Base-by-base conservation (phyloP, 2,113 vertebrate species). In the Pungitius pungitius region DNA sequence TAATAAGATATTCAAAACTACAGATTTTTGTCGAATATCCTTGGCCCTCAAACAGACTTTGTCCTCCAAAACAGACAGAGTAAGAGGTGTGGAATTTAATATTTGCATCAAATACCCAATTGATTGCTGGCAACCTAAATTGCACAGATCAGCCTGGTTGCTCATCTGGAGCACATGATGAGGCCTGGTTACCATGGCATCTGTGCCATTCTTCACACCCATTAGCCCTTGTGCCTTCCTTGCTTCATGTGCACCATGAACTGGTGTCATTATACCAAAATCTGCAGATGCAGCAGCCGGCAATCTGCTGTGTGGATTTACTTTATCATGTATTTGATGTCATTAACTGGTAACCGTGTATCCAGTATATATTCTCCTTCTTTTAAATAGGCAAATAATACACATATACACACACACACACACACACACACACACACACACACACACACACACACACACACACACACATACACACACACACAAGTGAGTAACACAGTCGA, bases 141-240 rank as follows among this genome's bases (percentile, higher is more conserved):
- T 67, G 71, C 70, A 65, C 45, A 70, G 60, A 84, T 84, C 77
- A 78, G 65, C 47, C 78, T 82, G 42, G 30, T 40, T 47, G 73
- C 70, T 77, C 73, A 69, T 75, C 54, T 12, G 42, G 43, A 78
- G 67, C 65, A 58, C 85, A 85, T 62, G 78, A 65, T 62, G 79
- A 70, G 78, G 67, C 55, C 76, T 83, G 76, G 87, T 90, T 87
- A 71, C 89, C 87, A 87, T 88, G 82, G 86, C 75, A 88, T 82
- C 91, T 57, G 82, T 80, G 72, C 58, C 77, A 78, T 73, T 79
- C 67, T 79, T 77, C 66, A 75, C 80, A 78, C 73, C 74, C 81
- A 86, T 78, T 79, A 90, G 72, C 55, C 64, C 75, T 54, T 8
- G 33, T 58, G 64, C 73, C 79, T 74, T 69, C 77, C 69, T 73